Conservation (phyloP, 2,113 vertebrate species). For the Podarcis cretensis region DNA sequence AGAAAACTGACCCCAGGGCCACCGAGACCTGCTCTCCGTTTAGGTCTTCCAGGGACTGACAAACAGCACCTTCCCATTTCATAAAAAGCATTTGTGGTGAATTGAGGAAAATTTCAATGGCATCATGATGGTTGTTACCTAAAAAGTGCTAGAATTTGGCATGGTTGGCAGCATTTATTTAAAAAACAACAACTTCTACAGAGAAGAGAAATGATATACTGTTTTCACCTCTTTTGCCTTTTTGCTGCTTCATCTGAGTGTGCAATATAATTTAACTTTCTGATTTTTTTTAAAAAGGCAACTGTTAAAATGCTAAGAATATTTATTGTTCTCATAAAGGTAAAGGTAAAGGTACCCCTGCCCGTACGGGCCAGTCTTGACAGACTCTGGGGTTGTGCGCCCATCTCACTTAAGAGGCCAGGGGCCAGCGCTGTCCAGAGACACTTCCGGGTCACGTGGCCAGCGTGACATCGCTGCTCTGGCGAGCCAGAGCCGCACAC, state of each 20-base stretch:
- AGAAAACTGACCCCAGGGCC: no score
- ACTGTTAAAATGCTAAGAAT: not conserved
- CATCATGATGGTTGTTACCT: conserved; percentile 28
- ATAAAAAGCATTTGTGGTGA: conserved; percentile 11
- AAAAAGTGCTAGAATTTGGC: conserved; percentile 3
- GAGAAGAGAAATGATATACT: not conserved
- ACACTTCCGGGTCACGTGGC: no score
- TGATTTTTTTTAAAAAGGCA: no score
- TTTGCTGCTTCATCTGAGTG: not conserved
- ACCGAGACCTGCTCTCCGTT: no score
- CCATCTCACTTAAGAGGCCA: no score
- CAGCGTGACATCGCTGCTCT: no score
- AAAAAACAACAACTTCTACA: not conserved
- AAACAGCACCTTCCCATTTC: conserved; percentile 12
- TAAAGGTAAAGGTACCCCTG: no score
- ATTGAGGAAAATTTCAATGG: conserved; percentile 21
- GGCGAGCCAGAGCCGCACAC: no score
- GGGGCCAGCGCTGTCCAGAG: no score
- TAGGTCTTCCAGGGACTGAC: no score
- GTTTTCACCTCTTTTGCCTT: not conserved
- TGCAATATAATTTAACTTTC: not conserved
- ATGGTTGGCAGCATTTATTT: not conserved
- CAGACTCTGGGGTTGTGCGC: no score
- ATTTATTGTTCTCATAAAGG: not conserved
- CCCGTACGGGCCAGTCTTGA: no score